A percentile compares a stretch with the other conserved stretches of the same genome.
These are phyloP conservation scores for Mormyrus proboscirostris DNA, from an alignment of 2,797 vertebrate species.

Conservation along the genomic window DNA sequence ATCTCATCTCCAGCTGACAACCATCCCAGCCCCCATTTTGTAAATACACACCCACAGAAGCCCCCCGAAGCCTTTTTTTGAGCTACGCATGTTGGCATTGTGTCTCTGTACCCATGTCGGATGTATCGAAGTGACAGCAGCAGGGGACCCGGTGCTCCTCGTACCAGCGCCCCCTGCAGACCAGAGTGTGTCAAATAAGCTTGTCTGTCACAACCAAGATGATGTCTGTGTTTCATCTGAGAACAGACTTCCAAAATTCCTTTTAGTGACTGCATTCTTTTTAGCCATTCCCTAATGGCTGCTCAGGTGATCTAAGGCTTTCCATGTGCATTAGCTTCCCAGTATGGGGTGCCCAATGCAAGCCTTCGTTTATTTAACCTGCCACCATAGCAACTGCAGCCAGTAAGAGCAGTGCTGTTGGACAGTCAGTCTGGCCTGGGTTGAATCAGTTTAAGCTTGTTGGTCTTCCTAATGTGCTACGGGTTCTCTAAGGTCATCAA, in stretches of 20 bases:
- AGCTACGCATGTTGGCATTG: background rate
- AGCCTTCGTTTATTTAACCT: constrained; percentile 21
- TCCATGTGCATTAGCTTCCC: constrained; percentile 7
- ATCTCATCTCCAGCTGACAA: background rate
- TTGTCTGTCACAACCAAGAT: constrained; percentile 29
- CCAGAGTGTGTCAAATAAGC: constrained; percentile 11
- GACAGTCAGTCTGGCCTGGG: constrained; percentile 10
- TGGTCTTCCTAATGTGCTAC: background rate
- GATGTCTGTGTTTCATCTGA: constrained; percentile 42
- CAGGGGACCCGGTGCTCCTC: background rate
- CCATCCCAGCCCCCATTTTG: background rate
- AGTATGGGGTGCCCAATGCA: background rate
- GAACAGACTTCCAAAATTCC: constrained; percentile 2
- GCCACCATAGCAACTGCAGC: constrained; percentile 27
- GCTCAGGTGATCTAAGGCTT: constrained; percentile 35
- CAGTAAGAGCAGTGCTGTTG: background rate
- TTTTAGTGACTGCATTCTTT: constrained; percentile 20
- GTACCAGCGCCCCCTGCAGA: constrained; percentile 25
- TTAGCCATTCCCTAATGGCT: constrained; percentile 34
- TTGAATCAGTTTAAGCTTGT: constrained; percentile 14
- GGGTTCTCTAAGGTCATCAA: background rate
- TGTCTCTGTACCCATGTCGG: constrained; percentile 6
- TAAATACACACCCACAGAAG: background rate
- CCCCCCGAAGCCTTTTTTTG: background rate
- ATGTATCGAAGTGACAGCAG: constrained; percentile 23